These are phyloP conservation scores for Lapara coniferarum DNA, from an alignment of 2,888 invertebrate genomes.

Conservation along the genomic window DNA sequence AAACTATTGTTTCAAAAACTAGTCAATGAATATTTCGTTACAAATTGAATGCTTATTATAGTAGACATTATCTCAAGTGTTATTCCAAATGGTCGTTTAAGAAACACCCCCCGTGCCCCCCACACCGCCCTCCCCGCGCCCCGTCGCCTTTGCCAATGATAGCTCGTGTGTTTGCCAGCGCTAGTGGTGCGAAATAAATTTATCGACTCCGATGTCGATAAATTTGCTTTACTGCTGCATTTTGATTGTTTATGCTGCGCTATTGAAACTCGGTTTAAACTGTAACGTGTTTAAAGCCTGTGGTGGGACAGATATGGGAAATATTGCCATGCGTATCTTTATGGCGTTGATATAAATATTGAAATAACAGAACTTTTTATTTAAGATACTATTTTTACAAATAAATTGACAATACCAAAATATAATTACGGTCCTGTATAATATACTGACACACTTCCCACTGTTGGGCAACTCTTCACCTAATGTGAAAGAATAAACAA, in stretches of 20 bases:
- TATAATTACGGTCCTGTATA: too few relatives aligned
- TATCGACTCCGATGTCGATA: slow-evolving; percentile 44
- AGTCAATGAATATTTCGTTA: neutral
- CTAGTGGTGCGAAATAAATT: slow-evolving; percentile 40
- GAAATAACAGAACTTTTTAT: too few relatives aligned
- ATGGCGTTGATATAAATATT: too few relatives aligned
- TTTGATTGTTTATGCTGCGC: slow-evolving; percentile 27
- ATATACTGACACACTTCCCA: too few relatives aligned
- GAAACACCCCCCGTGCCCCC: slow-evolving; percentile 6
- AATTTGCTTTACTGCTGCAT: slow-evolving; percentile 30
- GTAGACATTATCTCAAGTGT: neutral
- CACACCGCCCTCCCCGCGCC: slow-evolving; percentile 1
- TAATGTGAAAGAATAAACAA: too few relatives aligned
- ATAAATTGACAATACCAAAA: too few relatives aligned
- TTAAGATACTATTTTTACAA: too few relatives aligned
- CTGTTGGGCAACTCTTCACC: too few relatives aligned
- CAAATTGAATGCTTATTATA: neutral
- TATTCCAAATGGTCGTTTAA: slow-evolving; percentile 19
- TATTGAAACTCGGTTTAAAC: neutral
- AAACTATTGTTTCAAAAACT: neutral
- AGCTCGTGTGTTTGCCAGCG: slow-evolving; percentile 27
- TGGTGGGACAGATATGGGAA: neutral
- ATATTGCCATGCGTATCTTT: neutral
- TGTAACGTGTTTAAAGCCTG: neutral
- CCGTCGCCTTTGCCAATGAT: slow-evolving; percentile 18